A percentile compares a stretch with the other conserved stretches of the same genome.
Conservation (phyloP, 2,888 invertebrate genomes). For the Polietes domitor region DNA sequence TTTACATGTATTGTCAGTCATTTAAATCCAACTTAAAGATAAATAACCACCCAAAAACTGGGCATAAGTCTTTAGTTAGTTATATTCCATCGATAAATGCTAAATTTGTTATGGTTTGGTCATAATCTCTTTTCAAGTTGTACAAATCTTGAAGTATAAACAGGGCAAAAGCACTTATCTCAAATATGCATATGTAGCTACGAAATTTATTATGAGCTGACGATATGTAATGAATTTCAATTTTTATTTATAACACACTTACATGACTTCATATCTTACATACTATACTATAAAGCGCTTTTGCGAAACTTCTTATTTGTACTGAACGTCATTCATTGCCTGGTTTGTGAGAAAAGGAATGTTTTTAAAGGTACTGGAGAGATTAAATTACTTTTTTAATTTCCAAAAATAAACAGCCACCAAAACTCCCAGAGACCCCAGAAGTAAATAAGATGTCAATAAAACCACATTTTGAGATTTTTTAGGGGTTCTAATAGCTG, state of each 20-base stretch:
- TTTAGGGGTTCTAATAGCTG: background rate
- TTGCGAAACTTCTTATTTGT: slow-evolving; percentile 51
- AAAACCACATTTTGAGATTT: background rate
- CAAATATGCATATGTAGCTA: too few species aligned
- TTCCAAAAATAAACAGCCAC: slow-evolving; percentile 54
- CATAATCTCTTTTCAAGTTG: too few species aligned
- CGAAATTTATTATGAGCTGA: too few species aligned
- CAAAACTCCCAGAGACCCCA: slow-evolving; percentile 51
- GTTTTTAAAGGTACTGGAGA: slow-evolving; percentile 15
- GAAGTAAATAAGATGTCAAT: slow-evolving; percentile 40
- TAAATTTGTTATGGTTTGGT: too few species aligned
- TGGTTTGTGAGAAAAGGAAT: background rate
- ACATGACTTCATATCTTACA: slow-evolving; percentile 13
- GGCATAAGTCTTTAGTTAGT: too few species aligned
- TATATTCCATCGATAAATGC: too few species aligned
- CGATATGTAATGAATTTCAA: background rate
- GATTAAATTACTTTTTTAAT: slow-evolving; percentile 46
- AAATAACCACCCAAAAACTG: too few species aligned
- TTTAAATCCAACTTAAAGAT: too few species aligned
- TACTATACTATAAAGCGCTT: slow-evolving; percentile 28
- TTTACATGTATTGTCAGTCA: too few species aligned
- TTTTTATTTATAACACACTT: background rate
- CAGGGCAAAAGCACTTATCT: too few species aligned
- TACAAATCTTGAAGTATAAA: too few species aligned
- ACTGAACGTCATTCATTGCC: slow-evolving; percentile 37